Conservation (phyloP, 2,113 vertebrate species). For the Eclectus roratus region DNA sequence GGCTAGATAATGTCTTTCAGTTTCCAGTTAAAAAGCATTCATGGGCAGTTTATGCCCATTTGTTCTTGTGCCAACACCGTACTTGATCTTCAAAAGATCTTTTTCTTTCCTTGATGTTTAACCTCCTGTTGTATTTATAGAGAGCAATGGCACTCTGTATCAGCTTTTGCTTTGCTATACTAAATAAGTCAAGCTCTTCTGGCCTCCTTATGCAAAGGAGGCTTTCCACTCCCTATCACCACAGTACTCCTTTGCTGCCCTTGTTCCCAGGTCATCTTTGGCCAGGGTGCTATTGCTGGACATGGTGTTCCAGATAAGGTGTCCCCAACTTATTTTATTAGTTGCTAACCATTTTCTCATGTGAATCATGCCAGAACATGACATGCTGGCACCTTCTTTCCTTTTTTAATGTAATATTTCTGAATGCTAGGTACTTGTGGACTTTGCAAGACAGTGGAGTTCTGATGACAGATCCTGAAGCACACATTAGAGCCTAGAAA, state of each 20-base stretch:
- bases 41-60: conserved; percentile 38
- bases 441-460: neutral
- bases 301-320: neutral
- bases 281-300: neutral
- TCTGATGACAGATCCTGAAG: neutral
- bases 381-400: neutral
- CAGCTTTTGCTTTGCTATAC: conserved; percentile 27
- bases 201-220: neutral
- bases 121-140: conserved; percentile 28
- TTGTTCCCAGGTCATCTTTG: neutral
- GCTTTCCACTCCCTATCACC: neutral
- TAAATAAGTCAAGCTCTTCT: neutral
- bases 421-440: neutral
- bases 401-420: neutral
- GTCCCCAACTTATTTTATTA: neutral
- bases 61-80: conserved; percentile 34
- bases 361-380: neutral
- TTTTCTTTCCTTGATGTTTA: conserved; percentile 28
- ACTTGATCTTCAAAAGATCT: conserved; percentile 44
- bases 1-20: neutral
- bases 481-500: neutral
- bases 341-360: neutral
- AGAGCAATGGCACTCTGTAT: neutral
- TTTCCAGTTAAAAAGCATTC: conserved; percentile 21
- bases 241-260: neutral